Conservation (phyloP, 2,888 invertebrate species). For the Danaus chrysippus region DNA sequence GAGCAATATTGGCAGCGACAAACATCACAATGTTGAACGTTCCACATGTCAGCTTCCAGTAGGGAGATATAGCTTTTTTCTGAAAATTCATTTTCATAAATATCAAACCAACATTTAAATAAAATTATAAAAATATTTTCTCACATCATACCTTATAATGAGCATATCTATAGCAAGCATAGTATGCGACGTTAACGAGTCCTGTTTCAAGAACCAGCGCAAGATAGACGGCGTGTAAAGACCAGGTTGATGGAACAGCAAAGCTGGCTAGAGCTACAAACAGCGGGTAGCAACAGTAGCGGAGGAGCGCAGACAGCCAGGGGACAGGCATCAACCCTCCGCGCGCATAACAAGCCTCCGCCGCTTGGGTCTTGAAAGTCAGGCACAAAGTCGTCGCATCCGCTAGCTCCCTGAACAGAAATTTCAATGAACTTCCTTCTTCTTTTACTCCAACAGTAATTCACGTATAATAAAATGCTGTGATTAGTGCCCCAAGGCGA, state of each 20-base stretch:
- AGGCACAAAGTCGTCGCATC: slow-evolving; percentile 65
- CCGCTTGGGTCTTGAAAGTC: slow-evolving; percentile 57
- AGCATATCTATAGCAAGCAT: slow-evolving; percentile 54
- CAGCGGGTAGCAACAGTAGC: slow-evolving; percentile 66
- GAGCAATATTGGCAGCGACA: slow-evolving; percentile 56
- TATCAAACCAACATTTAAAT: background rate
- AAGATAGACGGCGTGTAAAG: slow-evolving; percentile 58
- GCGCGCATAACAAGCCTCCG: slow-evolving; percentile 56
- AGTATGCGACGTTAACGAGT: slow-evolving; percentile 58
- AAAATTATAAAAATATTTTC: background rate
- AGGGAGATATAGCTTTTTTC: slow-evolving; percentile 60
- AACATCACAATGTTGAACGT: slow-evolving; percentile 63
- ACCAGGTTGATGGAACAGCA: slow-evolving; percentile 57
- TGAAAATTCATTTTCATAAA: slow-evolving; percentile 36
- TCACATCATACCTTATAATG: slow-evolving; percentile 53
- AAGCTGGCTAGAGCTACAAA: slow-evolving; percentile 57
- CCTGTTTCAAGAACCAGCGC: slow-evolving; percentile 58
- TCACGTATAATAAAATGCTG: no score
- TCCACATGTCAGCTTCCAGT: slow-evolving; percentile 61
- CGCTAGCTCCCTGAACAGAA: slow-evolving; percentile 59
- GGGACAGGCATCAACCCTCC: slow-evolving; percentile 59
- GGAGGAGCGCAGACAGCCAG: slow-evolving; percentile 60
- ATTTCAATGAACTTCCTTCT: slow-evolving; percentile 22
- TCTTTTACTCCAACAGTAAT: background rate
- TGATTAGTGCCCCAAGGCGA: no score